These are phyloP conservation scores for Euplagia quadripunctaria DNA, from an alignment of 2,888 invertebrate genomes.

Conservation along the genomic window DNA sequence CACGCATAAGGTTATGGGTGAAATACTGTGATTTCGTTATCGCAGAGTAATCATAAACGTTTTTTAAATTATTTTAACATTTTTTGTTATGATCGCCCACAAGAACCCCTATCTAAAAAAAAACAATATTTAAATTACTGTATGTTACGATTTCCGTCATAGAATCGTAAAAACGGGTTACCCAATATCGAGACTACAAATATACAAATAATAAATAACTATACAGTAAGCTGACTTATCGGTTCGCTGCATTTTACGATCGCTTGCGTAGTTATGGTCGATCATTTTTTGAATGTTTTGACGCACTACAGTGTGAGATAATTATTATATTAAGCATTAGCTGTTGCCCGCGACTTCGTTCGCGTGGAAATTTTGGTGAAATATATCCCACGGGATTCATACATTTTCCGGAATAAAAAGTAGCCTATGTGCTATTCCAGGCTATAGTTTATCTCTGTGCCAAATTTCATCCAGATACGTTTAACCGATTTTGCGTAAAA, in stretches of 20 bases:
- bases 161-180: slow-evolving; percentile 59
- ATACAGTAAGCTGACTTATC: slow-evolving; percentile 65
- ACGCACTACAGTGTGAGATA: slow-evolving; percentile 39
- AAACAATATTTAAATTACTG: slow-evolving; percentile 9
- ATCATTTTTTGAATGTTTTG: slow-evolving; percentile 33
- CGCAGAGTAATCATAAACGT: slow-evolving; percentile 64
- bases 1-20: slow-evolving; percentile 68
- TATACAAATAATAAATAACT: slow-evolving; percentile 48
- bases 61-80: slow-evolving; percentile 66
- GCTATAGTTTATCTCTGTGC: too few relatives aligned
- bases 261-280: slow-evolving; percentile 46
- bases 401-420: too few relatives aligned
- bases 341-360: too few relatives aligned
- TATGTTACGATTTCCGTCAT: slow-evolving; percentile 59
- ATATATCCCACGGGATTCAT: too few relatives aligned
- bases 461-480: too few relatives aligned
- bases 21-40: slow-evolving; percentile 66
- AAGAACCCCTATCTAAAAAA: slow-evolving; percentile 26
- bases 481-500: too few relatives aligned
- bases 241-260: slow-evolving; percentile 56
- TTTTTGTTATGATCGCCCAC: slow-evolving; percentile 30
- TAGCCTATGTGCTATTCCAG: too few relatives aligned
- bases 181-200: slow-evolving; percentile 58
- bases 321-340: not conserved
- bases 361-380: too few relatives aligned